These are phyloP conservation scores for Patella depressa DNA, from an alignment of 2,888 invertebrate genomes.

Conservation along the genomic window DNA sequence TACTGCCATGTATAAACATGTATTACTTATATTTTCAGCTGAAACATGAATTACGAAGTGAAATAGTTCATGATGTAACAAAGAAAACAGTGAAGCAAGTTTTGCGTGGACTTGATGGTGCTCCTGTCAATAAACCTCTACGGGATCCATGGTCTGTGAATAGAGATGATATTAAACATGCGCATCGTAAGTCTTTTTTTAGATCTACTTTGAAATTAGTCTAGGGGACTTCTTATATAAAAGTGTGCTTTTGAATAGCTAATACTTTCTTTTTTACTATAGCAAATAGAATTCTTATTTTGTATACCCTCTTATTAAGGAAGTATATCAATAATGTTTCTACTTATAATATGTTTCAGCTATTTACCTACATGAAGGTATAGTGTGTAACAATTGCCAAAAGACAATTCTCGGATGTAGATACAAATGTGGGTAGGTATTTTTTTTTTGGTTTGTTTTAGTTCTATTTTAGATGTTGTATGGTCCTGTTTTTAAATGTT, in stretches of 20 bases:
- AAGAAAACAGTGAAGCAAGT: constrained; percentile 59
- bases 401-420: constrained; percentile 63
- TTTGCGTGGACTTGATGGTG: constrained; percentile 49
- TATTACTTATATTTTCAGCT: constrained; percentile 45
- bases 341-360: constrained; percentile 40
- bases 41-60: constrained; percentile 55
- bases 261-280: no score
- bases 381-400: constrained; percentile 69
- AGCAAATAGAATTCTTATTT: no score
- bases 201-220: no score
- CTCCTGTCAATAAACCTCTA: not conserved
- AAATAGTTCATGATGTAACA: constrained; percentile 60
- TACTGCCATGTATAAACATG: not conserved
- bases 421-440: constrained; percentile 70
- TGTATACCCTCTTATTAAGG: no score
- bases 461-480: no score
- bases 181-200: constrained; percentile 34
- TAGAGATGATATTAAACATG: constrained; percentile 10
- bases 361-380: constrained; percentile 54
- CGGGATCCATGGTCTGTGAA: not conserved
- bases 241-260: no score
- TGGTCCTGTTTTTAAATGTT: no score
- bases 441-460: not conserved
- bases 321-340: constrained; percentile 1
- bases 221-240: no score